Evolutionary conservation across 2,113 vertebrate species (phyloP).

Genomic region (Epinephelus moara): DNA sequence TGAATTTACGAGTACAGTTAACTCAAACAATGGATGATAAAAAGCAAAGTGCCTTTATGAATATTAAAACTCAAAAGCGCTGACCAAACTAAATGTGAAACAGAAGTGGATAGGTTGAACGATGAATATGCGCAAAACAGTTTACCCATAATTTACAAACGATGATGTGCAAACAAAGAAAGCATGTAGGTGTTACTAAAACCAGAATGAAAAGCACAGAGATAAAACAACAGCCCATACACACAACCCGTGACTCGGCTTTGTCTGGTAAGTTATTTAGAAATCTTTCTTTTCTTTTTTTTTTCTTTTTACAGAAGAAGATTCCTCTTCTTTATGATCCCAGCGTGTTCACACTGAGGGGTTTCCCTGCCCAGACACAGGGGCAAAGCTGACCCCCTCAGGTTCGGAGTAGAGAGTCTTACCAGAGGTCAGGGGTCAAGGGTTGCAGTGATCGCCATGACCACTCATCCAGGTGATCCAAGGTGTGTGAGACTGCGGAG

Average conservation of each 20-base stretch:
- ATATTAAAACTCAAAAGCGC: slow-evolving; percentile 8
- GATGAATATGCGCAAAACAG: slow-evolving; percentile 24
- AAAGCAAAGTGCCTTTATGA: slow-evolving; percentile 18
- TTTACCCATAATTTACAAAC: slow-evolving; percentile 54
- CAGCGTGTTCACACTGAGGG: slow-evolving; percentile 35
- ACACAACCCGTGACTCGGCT: slow-evolving; percentile 62
- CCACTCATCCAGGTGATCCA: slow-evolving; percentile 74
- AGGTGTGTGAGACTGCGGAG: slow-evolving; percentile 66
- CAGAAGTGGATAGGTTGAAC: background rate
- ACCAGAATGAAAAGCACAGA: slow-evolving; percentile 39
- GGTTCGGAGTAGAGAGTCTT: slow-evolving; percentile 40
- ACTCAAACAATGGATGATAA: slow-evolving; percentile 20
- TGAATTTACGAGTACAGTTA: background rate
- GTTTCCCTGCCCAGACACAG: slow-evolving; percentile 50
- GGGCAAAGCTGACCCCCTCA: slow-evolving; percentile 38
- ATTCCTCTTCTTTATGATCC: slow-evolving; percentile 31
- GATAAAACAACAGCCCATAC: slow-evolving; percentile 51
- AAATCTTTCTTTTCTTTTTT: background rate
- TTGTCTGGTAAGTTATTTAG: slow-evolving; percentile 46
- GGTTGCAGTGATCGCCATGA: slow-evolving; percentile 62
- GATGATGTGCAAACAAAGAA: slow-evolving; percentile 60
- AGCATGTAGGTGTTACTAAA: slow-evolving; percentile 51
- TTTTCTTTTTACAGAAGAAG: background rate
- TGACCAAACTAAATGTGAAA: slow-evolving; percentile 4
- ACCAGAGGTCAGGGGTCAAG: slow-evolving; percentile 53